phyloP scores from a whole-genome alignment of 2,797 vertebrate genomes.

The Bovichtus diacanthus region DNA sequence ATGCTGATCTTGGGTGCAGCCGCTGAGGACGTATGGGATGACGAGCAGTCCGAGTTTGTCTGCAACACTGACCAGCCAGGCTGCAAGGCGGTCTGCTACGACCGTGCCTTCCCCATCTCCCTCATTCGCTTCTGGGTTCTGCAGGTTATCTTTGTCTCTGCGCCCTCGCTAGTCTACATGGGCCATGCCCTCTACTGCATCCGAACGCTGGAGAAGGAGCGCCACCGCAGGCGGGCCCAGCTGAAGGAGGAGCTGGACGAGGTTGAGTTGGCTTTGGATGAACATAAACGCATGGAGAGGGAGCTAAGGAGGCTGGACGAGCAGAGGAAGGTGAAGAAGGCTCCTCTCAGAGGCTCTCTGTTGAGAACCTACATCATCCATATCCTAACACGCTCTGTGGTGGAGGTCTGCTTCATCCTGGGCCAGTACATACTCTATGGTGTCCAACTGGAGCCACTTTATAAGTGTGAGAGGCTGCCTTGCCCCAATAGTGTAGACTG shows the following conservation, averaged over 20 bases:
- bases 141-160: slow-evolving; percentile 95
- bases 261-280: slow-evolving; percentile 82
- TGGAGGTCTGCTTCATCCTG: slow-evolving; percentile 94
- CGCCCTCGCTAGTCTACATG: slow-evolving; percentile 95
- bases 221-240: slow-evolving; percentile 85
- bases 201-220: slow-evolving; percentile 91
- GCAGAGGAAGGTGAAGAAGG: slow-evolving; percentile 91
- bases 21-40: slow-evolving; percentile 94
- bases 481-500: slow-evolving; percentile 96
- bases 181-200: slow-evolving; percentile 93
- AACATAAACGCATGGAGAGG: slow-evolving; percentile 88
- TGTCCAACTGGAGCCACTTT: slow-evolving; percentile 90
- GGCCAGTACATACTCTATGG: slow-evolving; percentile 94
- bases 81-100: slow-evolving; percentile 94
- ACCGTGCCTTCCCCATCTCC: slow-evolving; percentile 94
- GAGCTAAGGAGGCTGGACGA: slow-evolving; percentile 91
- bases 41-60: slow-evolving; percentile 93
- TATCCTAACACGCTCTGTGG: slow-evolving; percentile 92
- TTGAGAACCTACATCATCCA: slow-evolving; percentile 93
- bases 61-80: slow-evolving; percentile 97
- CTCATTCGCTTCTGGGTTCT: slow-evolving; percentile 96
- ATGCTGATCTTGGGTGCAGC: slow-evolving; percentile 95
- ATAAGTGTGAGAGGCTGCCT: slow-evolving; percentile 90
- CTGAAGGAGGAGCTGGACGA: slow-evolving; percentile 89
- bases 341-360: slow-evolving; percentile 91